These are phyloP conservation scores for Cotesia congregata DNA, from an alignment of 2,888 invertebrate genomes.

Conservation along the genomic window DNA sequence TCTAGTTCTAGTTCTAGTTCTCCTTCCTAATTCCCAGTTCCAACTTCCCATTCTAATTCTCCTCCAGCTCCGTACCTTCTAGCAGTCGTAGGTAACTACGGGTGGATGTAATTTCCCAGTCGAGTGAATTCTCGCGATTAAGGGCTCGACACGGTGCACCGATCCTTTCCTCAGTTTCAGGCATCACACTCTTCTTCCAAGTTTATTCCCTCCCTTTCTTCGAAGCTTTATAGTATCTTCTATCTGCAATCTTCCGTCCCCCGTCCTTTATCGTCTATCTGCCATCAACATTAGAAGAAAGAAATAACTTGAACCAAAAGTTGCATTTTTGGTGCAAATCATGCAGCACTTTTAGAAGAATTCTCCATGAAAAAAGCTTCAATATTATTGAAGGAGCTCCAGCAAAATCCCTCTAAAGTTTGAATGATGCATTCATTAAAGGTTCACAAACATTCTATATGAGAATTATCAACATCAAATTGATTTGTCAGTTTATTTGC, in stretches of 20 bases:
- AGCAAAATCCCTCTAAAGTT: too few relatives aligned
- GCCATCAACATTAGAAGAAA: too few relatives aligned
- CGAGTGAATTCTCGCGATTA: slow-evolving; percentile 43
- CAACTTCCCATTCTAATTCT: neutral
- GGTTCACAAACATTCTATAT: too few relatives aligned
- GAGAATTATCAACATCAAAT: too few relatives aligned
- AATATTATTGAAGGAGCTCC: too few relatives aligned
- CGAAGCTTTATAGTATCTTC: neutral
- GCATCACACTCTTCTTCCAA: slow-evolving; percentile 9
- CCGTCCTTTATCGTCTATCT: too few relatives aligned
- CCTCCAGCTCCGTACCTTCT: neutral
- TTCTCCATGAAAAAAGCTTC: too few relatives aligned
- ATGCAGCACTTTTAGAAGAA: too few relatives aligned
- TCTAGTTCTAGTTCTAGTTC: neutral
- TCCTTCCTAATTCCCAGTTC: neutral
- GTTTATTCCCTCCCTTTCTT: neutral
- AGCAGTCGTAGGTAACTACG: slow-evolving; percentile 37
- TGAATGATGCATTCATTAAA: too few relatives aligned
- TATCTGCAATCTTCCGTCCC: neutral
- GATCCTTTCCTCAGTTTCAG: slow-evolving; percentile 42
- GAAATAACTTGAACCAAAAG: too few relatives aligned
- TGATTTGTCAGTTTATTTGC: too few relatives aligned
- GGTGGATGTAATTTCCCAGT: slow-evolving; percentile 43
- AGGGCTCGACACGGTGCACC: slow-evolving; percentile 42
- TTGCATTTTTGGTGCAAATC: too few relatives aligned